phyloP scores from a whole-genome alignment of 2,888 invertebrate genomes.

The Mermis nigrescens region DNA sequence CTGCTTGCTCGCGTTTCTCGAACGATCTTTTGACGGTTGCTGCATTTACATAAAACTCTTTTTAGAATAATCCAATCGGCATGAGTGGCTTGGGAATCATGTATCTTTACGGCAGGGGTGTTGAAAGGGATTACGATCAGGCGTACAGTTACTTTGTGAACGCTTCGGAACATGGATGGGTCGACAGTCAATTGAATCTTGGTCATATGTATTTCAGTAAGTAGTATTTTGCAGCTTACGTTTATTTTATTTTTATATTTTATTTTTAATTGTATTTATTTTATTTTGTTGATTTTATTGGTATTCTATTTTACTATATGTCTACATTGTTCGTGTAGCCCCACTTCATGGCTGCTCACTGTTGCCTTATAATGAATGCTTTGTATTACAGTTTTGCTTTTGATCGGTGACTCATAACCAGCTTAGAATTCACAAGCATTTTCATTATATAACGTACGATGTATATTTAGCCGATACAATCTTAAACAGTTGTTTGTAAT shows the following conservation, averaged over 20 bases:
- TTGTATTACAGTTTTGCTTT: slow-evolving; percentile 2
- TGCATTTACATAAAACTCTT: too few relatives aligned
- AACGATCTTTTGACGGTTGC: too few relatives aligned
- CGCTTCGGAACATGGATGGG: slow-evolving; percentile 96
- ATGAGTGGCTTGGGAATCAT: slow-evolving; percentile 88
- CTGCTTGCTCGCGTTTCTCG: too few relatives aligned
- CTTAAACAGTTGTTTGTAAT: too few relatives aligned
- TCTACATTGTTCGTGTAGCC: too few relatives aligned
- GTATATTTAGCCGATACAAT: too few relatives aligned
- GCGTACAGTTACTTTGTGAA: slow-evolving; percentile 60
- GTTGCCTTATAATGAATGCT: slow-evolving; percentile 4
- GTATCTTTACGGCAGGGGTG: slow-evolving; percentile 54
- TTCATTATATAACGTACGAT: background rate
- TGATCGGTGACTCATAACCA: background rate
- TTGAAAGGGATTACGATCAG: slow-evolving; percentile 6
- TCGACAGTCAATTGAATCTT: slow-evolving; percentile 86
- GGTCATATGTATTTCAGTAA: slow-evolving; percentile 92
- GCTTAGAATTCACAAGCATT: background rate
- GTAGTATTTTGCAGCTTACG: too few relatives aligned
- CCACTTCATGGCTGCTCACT: too few relatives aligned
- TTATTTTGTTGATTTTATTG: too few relatives aligned
- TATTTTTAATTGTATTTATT: too few relatives aligned
- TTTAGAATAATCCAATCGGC: slow-evolving; percentile 92
- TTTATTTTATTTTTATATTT: too few relatives aligned
- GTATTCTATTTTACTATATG: too few relatives aligned